Conservation (phyloP, 23 tunicate genomes). For the Diplosoma virens region DNA sequence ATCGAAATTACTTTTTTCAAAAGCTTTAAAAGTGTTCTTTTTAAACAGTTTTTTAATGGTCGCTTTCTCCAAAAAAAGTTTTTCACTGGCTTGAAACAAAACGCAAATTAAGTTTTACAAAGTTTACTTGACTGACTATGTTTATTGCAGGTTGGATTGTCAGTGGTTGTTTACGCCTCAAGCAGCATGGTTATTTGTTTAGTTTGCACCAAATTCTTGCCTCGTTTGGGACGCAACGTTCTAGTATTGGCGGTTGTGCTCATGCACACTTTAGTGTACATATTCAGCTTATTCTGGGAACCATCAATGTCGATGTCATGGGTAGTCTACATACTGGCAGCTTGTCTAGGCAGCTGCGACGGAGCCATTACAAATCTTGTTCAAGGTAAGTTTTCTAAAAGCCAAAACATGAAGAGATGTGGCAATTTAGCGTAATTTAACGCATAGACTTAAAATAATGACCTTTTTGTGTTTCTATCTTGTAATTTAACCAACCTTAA, state of each 20-base stretch:
- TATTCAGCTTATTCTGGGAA: conserved; percentile 29
- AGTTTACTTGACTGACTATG: no score
- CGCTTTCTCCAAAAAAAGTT: no score
- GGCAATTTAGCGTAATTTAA: no score
- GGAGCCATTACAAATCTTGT: conserved; percentile 34
- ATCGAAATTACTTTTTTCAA: no score
- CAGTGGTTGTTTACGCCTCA: conserved; percentile 33
- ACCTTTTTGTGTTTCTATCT: no score
- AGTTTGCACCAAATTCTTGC: conserved; percentile 35
- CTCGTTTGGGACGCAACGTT: conserved; percentile 43
- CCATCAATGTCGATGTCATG: not conserved
- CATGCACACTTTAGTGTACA: not conserved
- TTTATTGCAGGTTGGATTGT: conserved; percentile 37
- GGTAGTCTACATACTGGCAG: conserved; percentile 25
- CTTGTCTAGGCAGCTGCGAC: conserved; percentile 47
- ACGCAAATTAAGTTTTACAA: no score
- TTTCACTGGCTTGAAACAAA: no score
- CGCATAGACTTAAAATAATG: no score
- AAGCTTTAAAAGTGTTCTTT: no score
- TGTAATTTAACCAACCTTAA: no score
- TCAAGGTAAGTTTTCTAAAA: conserved; percentile 68
- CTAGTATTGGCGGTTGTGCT: conserved; percentile 7
- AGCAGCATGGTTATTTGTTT: conserved; percentile 37
- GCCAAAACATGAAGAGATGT: no score
- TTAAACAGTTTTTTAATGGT: no score